These are phyloP conservation scores for Bombylius discolor DNA, from an alignment of 2,888 invertebrate genomes.

Conservation along the genomic window DNA sequence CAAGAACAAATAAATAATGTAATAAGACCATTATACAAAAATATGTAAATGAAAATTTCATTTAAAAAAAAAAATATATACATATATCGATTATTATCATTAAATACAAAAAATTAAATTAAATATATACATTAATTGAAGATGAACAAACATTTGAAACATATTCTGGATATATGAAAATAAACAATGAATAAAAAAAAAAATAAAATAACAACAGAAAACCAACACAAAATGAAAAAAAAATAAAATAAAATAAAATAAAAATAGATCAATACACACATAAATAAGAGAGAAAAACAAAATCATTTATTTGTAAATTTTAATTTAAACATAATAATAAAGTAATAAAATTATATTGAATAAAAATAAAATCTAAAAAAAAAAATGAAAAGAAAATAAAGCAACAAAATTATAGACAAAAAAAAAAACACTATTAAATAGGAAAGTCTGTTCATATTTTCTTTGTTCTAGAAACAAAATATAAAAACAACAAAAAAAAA, in stretches of 20 bases:
- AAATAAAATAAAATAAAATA: conserved; percentile 5
- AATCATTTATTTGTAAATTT: background rate
- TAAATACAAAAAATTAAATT: background rate
- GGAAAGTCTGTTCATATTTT: conserved; percentile 10
- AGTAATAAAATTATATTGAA: background rate
- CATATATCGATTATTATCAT: background rate
- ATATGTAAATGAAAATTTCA: background rate
- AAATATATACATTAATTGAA: background rate
- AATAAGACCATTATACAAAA: background rate
- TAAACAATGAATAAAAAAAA: conserved; percentile 12
- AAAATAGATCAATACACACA: background rate
- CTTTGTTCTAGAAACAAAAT: conserved; percentile 7
- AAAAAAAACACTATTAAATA: background rate
- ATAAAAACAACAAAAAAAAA: conserved; percentile 5
- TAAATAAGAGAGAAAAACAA: background rate
- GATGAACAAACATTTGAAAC: no score
- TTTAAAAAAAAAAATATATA: background rate
- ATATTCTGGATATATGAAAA: background rate
- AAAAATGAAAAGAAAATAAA: background rate
- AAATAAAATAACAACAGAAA: conserved; percentile 12
- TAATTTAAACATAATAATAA: background rate
- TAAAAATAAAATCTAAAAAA: background rate
- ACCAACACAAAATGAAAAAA: conserved; percentile 17
- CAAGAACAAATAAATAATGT: background rate
- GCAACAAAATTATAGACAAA: background rate